phyloP scores from a whole-genome alignment of 2,888 invertebrate genomes.

The Pandemis corylana region DNA sequence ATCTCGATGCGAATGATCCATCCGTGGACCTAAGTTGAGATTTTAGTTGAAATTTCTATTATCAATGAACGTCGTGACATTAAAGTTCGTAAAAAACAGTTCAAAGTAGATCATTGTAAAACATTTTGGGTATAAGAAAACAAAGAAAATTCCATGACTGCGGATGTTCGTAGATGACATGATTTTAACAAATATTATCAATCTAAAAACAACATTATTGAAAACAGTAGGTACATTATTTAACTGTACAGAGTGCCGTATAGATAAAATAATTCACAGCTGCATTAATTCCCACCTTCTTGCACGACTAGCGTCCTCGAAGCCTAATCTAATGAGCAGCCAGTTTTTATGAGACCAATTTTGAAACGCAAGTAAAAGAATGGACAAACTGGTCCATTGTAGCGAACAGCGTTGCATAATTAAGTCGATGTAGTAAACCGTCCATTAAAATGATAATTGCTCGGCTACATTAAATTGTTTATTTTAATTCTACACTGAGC shows the following conservation, averaged over 20 bases:
- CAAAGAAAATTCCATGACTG: too few species aligned
- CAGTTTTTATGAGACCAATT: slow-evolving; percentile 10
- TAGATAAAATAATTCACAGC: too few species aligned
- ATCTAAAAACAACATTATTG: too few species aligned
- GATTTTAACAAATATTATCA: too few species aligned
- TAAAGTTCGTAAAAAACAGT: too few species aligned
- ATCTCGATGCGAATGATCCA: slow-evolving; percentile 29
- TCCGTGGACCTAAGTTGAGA: slow-evolving; percentile 20
- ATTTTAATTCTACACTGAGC: slow-evolving; percentile 11
- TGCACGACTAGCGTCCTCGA: slow-evolving; percentile 19
- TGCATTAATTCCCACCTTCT: slow-evolving; percentile 12
- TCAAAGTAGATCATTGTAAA: too few species aligned
- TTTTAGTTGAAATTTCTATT: not conserved
- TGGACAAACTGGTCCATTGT: slow-evolving; percentile 43
- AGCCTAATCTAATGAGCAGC: slow-evolving; percentile 10
- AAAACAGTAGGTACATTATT: too few species aligned
- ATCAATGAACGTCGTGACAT: too few species aligned
- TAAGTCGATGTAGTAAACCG: slow-evolving; percentile 15
- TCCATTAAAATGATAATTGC: slow-evolving; percentile 25
- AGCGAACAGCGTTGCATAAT: slow-evolving; percentile 23
- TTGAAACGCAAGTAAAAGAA: slow-evolving; percentile 31
- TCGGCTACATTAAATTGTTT: slow-evolving; percentile 21
- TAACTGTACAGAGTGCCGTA: too few species aligned
- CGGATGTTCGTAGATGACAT: too few species aligned
- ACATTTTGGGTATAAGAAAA: too few species aligned